Percentiles rank a stretch among this genome's conserved stretches.
phyloP scores from a whole-genome alignment of 2,113 vertebrate species.

The Recurvirostra avosetta region DNA sequence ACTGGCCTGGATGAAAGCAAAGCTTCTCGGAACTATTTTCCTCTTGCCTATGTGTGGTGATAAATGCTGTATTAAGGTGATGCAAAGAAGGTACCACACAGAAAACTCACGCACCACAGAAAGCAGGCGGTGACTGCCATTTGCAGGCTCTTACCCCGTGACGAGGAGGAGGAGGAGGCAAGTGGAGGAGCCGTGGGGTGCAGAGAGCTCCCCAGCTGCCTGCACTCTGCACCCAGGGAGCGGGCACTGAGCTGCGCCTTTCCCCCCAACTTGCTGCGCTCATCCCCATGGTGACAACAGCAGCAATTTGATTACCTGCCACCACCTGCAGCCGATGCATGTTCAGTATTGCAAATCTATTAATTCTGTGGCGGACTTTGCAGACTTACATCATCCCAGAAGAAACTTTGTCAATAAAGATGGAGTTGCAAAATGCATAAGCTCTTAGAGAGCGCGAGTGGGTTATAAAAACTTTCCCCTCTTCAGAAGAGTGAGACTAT shows the following conservation, averaged over 20 bases:
- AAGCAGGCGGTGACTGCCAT: neutral
- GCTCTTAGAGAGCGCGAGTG: neutral
- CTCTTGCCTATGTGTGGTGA: neutral
- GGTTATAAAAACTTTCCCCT: neutral
- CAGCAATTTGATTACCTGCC: no score
- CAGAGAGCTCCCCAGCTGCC: neutral
- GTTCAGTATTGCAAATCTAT: no score
- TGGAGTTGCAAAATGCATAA: neutral
- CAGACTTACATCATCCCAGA: neutral
- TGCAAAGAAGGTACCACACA: no score
- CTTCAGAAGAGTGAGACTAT: neutral
- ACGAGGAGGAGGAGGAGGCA: neutral
- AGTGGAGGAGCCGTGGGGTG: fast-evolving
- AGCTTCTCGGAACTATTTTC: neutral
- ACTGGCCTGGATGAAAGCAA: no score
- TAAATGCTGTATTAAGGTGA: neutral
- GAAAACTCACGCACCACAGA: neutral
- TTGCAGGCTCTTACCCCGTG: neutral
- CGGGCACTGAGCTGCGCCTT: neutral
- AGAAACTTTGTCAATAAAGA: neutral
- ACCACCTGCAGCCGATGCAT: neutral
- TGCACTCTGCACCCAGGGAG: no score
- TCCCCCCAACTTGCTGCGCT: neutral
- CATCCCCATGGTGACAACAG: no score
- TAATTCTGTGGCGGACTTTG: neutral